Conservation (phyloP, 2,888 invertebrate species). For the Drosophila pegasa region DNA sequence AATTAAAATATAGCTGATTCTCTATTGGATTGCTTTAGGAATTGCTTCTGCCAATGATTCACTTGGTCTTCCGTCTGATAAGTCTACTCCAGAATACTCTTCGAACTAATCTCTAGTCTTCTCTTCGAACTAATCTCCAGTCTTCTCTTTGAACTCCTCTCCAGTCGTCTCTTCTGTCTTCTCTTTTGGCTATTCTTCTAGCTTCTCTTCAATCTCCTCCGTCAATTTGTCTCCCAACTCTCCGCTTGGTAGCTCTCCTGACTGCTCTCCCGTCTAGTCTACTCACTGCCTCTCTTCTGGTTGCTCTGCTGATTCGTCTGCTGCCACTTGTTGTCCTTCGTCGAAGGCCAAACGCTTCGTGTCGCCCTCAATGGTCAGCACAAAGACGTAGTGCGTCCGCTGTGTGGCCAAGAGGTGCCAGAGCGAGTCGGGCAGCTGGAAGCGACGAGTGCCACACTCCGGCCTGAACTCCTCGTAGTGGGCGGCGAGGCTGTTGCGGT, state of each 20-base stretch:
- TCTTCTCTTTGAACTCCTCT: not conserved
- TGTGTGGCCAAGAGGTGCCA: slow-evolving; percentile 66
- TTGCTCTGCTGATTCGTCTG: not conserved
- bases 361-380: slow-evolving; percentile 75
- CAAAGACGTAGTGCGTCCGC: slow-evolving; percentile 76
- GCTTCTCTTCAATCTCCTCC: not conserved
- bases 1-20: not conserved
- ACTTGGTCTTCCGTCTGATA: not conserved
- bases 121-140: too few relatives aligned
- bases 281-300: too few relatives aligned
- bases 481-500: slow-evolving; percentile 77
- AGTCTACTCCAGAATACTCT: not conserved
- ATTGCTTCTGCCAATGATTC: too few relatives aligned
- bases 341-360: slow-evolving; percentile 74
- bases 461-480: slow-evolving; percentile 75
- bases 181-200: not conserved
- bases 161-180: not conserved
- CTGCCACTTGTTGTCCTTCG: not conserved
- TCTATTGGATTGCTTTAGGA: not conserved
- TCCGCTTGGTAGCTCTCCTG: not conserved
- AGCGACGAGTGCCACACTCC: slow-evolving; percentile 45
- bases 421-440: slow-evolving; percentile 57
- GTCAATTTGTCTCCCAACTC: not conserved
- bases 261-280: not conserved
- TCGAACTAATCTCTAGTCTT: too few relatives aligned